Conservation (phyloP, 2,888 invertebrate species). For the Dugesia japonica region DNA sequence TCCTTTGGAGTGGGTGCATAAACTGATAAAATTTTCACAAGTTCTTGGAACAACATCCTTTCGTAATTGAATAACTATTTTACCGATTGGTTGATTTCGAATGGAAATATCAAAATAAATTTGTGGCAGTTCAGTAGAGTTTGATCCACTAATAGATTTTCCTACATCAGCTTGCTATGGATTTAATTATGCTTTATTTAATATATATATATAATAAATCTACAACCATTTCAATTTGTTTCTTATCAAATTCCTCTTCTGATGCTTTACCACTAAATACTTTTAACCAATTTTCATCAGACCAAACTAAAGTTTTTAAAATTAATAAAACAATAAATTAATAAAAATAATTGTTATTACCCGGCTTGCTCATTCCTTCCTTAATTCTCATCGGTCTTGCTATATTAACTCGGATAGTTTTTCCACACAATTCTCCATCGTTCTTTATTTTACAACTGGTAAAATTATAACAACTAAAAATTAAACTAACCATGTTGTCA, state of each 20-base stretch:
- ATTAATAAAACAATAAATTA: neutral
- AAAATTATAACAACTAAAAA: too few relatives aligned
- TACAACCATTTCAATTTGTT: slow-evolving; percentile 40
- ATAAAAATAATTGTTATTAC: neutral
- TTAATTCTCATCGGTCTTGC: slow-evolving; percentile 53
- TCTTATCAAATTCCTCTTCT: slow-evolving; percentile 39
- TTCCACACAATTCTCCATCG: slow-evolving; percentile 86
- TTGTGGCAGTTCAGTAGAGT: slow-evolving; percentile 36
- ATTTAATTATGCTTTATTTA: neutral
- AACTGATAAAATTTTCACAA: slow-evolving; percentile 63
- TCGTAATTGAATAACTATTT: slow-evolving; percentile 75
- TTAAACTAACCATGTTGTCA: slow-evolving; percentile 71
- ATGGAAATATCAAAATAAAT: slow-evolving; percentile 87
- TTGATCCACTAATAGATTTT: neutral
- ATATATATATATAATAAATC: neutral
- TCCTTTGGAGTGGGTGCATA: slow-evolving; percentile 89
- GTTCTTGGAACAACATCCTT: slow-evolving; percentile 85
- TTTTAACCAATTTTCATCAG: slow-evolving; percentile 91
- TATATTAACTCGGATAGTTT: slow-evolving; percentile 82
- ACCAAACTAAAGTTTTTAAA: slow-evolving; percentile 71
- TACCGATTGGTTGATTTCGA: slow-evolving; percentile 68
- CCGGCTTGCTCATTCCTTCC: slow-evolving; percentile 34
- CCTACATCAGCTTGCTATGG: neutral
- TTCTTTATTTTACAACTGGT: too few relatives aligned
- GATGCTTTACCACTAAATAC: slow-evolving; percentile 53